Evolutionary conservation across 2,113 vertebrate species (phyloP).

Genomic region (Psephotus haematonotus): DNA sequence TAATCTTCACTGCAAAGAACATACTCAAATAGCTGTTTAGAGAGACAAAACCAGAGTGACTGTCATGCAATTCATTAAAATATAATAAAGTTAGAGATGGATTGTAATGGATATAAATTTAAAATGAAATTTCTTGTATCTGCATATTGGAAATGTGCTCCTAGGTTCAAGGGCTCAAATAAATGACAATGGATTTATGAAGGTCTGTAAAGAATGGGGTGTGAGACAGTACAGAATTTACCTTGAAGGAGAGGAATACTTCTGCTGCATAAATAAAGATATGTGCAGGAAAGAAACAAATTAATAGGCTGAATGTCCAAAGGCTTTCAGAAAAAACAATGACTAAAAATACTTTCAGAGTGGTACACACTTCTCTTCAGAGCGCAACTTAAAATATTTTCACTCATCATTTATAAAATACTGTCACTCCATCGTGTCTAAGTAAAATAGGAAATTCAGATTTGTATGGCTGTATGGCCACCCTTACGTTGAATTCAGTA

Average conservation of each 20-base stretch:
- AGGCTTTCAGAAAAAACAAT: background rate
- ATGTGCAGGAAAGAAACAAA: slow-evolving; percentile 54
- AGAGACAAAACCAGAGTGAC: background rate
- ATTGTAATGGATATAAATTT: background rate
- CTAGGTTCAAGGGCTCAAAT: background rate
- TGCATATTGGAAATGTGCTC: background rate
- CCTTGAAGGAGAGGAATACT: slow-evolving; percentile 57
- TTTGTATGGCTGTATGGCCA: background rate
- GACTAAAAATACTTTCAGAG: background rate
- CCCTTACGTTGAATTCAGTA: background rate
- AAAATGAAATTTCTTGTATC: background rate
- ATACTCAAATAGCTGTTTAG: background rate
- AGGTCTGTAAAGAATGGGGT: slow-evolving; percentile 18
- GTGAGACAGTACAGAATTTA: slow-evolving; percentile 46
- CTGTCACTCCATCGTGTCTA: background rate
- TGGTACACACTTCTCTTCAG: background rate
- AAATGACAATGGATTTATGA: slow-evolving; percentile 40
- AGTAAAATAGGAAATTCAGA: background rate
- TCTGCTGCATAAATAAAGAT: slow-evolving; percentile 65
- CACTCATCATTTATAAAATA: background rate
- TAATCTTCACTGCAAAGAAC: background rate
- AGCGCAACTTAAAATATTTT: background rate
- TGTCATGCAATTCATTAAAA: background rate
- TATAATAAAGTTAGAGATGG: background rate
- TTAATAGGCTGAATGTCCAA: slow-evolving; percentile 32